Conservation (phyloP, 1,140 invertebrate genomes). For the Steinernema khuongi region DNA sequence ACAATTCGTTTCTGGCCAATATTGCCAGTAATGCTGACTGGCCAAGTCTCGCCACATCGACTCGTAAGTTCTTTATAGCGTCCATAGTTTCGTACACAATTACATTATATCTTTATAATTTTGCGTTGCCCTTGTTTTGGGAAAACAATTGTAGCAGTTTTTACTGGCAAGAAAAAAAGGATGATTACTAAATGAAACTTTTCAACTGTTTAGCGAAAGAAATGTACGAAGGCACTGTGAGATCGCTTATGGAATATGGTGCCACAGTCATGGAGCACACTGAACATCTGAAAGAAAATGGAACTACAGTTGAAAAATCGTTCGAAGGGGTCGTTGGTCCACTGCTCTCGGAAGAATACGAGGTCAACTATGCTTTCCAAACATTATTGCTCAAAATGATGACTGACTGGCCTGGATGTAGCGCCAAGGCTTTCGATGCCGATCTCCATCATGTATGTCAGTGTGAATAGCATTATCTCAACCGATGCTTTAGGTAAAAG, state of each 20-base stretch:
- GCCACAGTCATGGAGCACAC: slow-evolving; percentile 52
- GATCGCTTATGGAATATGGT: slow-evolving; percentile 53
- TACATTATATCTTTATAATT: too few relatives aligned
- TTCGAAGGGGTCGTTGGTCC: slow-evolving; percentile 53
- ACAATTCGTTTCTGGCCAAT: slow-evolving; percentile 50
- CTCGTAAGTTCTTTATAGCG: slow-evolving; percentile 36
- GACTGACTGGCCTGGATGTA: slow-evolving; percentile 56
- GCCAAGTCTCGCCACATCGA: slow-evolving; percentile 44
- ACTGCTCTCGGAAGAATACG: slow-evolving; percentile 52
- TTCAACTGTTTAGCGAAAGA: slow-evolving; percentile 49
- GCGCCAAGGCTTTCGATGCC: slow-evolving; percentile 37
- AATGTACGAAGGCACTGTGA: slow-evolving; percentile 57
- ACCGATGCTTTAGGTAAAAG: slow-evolving; percentile 40
- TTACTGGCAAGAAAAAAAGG: neutral
- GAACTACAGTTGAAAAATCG: neutral
- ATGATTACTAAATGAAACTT: slow-evolving; percentile 17
- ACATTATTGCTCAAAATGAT: slow-evolving; percentile 55
- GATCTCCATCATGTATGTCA: slow-evolving; percentile 49
- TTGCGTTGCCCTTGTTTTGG: neutral
- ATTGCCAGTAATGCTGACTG: slow-evolving; percentile 52
- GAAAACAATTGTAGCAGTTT: neutral
- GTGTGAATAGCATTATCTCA: neutral
- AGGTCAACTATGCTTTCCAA: slow-evolving; percentile 54
- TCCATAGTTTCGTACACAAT: slow-evolving; percentile 22
- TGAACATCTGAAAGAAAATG: slow-evolving; percentile 49